Evolutionary conservation across 2,113 vertebrate genomes (phyloP), one percentile per base, ranked within the genome.

Genomic region (Callorhinus ursinus): DNA sequence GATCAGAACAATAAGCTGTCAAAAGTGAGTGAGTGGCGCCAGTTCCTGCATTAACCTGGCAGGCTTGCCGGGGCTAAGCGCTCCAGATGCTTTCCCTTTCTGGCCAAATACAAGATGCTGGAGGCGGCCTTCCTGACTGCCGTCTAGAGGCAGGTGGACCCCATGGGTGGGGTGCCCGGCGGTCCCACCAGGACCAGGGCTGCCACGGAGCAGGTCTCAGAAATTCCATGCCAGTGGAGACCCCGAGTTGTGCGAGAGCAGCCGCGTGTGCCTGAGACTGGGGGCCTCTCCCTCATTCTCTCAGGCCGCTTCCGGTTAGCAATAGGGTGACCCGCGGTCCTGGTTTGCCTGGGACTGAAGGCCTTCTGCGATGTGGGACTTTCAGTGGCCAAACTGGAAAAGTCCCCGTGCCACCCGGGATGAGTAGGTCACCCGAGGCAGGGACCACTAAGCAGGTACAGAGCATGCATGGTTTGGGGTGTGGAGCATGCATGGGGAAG

Each of bases 1-100:
- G 99, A 99, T 93, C 99, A 99, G 96, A 99, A 99, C 88, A 99
- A 99, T 97, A 99, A 99, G 82, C 98, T 99, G 85, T 99, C 98
- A 12, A 99, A 99, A 98, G 99, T 99, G 67, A 74, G 97, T 4
- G 0, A 33, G 63, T 65, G 65, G 7, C 9, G 2, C 3, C 13
- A 7, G 49, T 0, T 0, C 19, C 36, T 16, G 14, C 0, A 0
- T 39, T 39, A 51, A 51, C 19, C 46, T 0, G 5, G 49, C 81
- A 36, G 81, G 63, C 19, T 84, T 7, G 0, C 9, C 9, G 8
- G 65, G 59, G 72, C 33, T 2, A 0, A 5, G 42, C 19, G 4
- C 31, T n/a, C 53, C 72, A 57, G 31, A 36, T 15, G 7, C 42
- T 22, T 28, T 9, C 15, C 49, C 36, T 19, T 51, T 42, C 10